Conservation (phyloP, 1,140 invertebrate genomes). For the Aphis craccivora region DNA sequence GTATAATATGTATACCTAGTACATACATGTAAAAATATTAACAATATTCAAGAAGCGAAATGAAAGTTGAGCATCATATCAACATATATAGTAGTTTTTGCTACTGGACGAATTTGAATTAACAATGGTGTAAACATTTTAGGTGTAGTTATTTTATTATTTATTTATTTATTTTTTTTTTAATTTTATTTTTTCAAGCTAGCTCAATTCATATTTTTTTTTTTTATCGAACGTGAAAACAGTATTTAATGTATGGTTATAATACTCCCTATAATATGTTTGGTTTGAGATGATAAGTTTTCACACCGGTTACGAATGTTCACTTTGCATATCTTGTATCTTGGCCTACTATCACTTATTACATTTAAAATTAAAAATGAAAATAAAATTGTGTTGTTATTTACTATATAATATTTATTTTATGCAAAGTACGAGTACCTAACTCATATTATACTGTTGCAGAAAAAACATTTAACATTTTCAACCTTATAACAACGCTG, state of each 20-base stretch:
- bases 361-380: background rate
- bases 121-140: too few species aligned
- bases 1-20: background rate
- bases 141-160: too few species aligned
- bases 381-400: background rate
- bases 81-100: background rate
- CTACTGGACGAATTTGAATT: background rate
- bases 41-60: background rate
- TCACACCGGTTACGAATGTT: background rate
- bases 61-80: background rate
- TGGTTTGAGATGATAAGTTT: background rate
- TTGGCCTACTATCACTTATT: background rate
- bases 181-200: too few species aligned
- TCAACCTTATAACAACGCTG: background rate
- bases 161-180: too few species aligned
- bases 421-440: background rate
- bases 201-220: background rate
- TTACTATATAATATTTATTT: background rate
- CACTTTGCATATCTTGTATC: background rate
- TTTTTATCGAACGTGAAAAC: background rate
- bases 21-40: background rate
- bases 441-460: background rate
- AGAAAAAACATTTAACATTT: slow-evolving; percentile 6
- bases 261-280: background rate
- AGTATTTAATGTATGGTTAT: background rate